Evolutionary conservation across 2,888 invertebrate species (phyloP).

Genomic region (Tipula unca): DNA sequence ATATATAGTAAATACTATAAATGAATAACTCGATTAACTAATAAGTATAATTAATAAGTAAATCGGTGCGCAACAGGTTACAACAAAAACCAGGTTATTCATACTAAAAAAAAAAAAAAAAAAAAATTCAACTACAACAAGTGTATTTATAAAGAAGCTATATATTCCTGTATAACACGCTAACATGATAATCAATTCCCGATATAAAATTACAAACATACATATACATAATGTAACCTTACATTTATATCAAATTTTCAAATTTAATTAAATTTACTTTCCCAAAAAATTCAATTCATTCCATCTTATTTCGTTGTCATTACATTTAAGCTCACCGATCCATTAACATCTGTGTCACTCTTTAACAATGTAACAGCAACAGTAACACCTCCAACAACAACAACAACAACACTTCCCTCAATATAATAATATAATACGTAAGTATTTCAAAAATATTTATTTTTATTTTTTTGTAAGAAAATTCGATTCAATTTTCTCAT

Average conservation of each 20-base stretch:
- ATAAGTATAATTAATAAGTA: too few relatives aligned
- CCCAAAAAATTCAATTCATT: not conserved
- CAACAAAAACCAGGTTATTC: not conserved
- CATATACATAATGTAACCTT: not conserved
- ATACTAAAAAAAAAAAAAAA: not conserved
- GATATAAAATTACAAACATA: not conserved
- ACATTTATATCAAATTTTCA: not conserved
- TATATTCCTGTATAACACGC: not conserved
- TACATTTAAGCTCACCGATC: conserved; percentile 8
- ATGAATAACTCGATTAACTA: too few relatives aligned
- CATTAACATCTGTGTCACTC: conserved; percentile 14
- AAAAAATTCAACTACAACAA: not conserved
- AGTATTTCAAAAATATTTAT: not conserved
- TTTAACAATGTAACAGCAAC: not conserved
- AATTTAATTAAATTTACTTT: not conserved
- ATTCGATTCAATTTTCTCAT: not conserved
- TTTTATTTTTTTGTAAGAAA: not conserved
- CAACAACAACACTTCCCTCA: not conserved
- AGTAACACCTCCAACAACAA: not conserved
- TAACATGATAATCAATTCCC: not conserved
- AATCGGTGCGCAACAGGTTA: not conserved
- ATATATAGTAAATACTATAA: too few relatives aligned
- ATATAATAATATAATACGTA: not conserved
- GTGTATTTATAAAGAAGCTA: not conserved
- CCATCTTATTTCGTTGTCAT: conserved; percentile 14